These are phyloP conservation scores for Armadillidium nasatum DNA, from an alignment of 1,140 invertebrate species.

Conservation along the genomic window DNA sequence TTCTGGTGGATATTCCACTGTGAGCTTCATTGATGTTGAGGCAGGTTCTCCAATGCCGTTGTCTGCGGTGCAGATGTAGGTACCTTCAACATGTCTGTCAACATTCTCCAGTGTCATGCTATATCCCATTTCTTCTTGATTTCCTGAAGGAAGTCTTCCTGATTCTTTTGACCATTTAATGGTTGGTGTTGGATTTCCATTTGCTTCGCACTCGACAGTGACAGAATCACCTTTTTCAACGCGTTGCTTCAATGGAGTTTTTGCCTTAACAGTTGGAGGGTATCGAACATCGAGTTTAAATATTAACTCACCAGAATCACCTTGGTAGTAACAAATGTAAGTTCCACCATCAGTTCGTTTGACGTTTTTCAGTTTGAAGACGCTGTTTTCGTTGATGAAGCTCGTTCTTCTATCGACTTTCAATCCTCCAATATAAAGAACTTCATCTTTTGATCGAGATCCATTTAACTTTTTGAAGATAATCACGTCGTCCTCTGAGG, in stretches of 20 bases:
- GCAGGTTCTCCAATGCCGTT: conserved; percentile 57
- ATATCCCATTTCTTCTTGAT: conserved; percentile 52
- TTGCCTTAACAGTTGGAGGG: conserved; percentile 25
- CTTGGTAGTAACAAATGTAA: conserved; percentile 28
- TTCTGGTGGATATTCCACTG: conserved; percentile 40
- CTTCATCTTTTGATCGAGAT: not conserved
- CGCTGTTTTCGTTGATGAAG: conserved; percentile 8
- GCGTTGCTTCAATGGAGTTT: conserved; percentile 18
- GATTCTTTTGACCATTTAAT: conserved; percentile 83
- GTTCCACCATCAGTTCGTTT: conserved; percentile 27
- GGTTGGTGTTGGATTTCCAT: conserved; percentile 71
- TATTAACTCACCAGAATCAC: conserved; percentile 14
- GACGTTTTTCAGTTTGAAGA: conserved; percentile 15
- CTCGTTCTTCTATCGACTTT: conserved; percentile 16
- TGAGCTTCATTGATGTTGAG: conserved; percentile 35
- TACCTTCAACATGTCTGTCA: conserved; percentile 60
- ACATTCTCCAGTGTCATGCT: conserved; percentile 60
- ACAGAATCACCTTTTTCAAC: conserved; percentile 55
- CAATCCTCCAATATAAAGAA: conserved; percentile 20
- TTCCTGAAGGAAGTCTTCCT: conserved; percentile 54
- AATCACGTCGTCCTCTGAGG: conserved; percentile 17
- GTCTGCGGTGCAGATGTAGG: conserved; percentile 60
- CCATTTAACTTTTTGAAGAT: conserved; percentile 27
- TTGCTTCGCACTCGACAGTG: conserved; percentile 76
- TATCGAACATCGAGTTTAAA: conserved; percentile 28